These are phyloP conservation scores for Podilymbus podiceps DNA, from an alignment of 2,113 vertebrate genomes.

Conservation along the genomic window DNA sequence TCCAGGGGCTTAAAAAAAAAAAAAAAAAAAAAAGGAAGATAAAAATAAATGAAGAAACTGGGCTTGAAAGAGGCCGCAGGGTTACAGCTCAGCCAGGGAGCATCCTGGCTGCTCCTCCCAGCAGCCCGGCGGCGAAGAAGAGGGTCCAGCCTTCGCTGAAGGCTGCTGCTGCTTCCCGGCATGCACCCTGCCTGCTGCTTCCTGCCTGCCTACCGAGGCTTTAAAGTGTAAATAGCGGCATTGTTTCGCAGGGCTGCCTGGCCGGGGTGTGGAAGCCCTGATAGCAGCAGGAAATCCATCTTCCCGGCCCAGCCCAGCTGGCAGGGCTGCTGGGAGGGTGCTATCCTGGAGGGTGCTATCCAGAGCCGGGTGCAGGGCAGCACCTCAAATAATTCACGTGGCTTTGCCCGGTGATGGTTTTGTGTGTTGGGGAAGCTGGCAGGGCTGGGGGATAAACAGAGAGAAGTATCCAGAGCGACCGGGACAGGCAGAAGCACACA, in stretches of 20 bases:
- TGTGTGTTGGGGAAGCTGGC: neutral
- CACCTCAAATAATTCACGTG: neutral
- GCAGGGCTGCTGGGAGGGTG: neutral
- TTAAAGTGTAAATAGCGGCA: slow-evolving; percentile 55
- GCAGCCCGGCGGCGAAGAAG: neutral
- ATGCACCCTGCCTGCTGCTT: slow-evolving; percentile 27
- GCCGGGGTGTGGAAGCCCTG: neutral
- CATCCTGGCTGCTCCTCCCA: slow-evolving; percentile 17
- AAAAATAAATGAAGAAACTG: neutral
- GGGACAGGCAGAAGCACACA: neutral
- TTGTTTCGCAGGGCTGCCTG: slow-evolving; percentile 46
- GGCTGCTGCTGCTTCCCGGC: slow-evolving; percentile 22
- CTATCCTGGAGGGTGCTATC: neutral
- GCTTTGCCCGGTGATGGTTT: neutral
- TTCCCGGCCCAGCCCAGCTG: neutral
- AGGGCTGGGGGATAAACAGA: neutral
- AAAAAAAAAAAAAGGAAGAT: neutral
- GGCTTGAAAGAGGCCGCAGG: neutral
- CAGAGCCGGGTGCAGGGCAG: neutral
- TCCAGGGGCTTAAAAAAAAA: neutral
- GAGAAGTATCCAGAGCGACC: neutral
- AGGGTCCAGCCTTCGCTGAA: neutral
- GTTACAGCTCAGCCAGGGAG: neutral
- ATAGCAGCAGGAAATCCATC: neutral
- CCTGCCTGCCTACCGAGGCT: slow-evolving; percentile 45